These are phyloP conservation scores for Pheosia tremula DNA, from an alignment of 2,888 invertebrate species.

Conservation along the genomic window DNA sequence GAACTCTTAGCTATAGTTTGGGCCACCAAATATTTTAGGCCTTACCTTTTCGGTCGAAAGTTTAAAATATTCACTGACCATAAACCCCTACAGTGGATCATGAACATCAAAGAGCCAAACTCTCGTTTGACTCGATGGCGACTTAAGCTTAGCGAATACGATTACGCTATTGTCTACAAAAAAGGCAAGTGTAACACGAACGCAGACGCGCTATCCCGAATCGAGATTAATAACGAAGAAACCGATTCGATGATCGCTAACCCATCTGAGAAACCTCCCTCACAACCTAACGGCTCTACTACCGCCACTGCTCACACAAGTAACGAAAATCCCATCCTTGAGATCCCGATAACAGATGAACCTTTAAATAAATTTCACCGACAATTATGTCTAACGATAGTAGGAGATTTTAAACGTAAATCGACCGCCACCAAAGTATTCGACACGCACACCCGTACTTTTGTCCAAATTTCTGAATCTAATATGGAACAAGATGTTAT, in stretches of 20 bases:
- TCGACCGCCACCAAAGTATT: not conserved
- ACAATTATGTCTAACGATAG: not conserved
- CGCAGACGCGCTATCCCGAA: slow-evolving; percentile 34
- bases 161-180: slow-evolving; percentile 25
- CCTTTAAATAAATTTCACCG: slow-evolving; percentile 12
- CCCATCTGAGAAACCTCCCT: not conserved
- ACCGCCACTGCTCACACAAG: slow-evolving; percentile 30
- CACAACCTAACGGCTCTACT: slow-evolving; percentile 4
- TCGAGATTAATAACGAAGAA: slow-evolving; percentile 18
- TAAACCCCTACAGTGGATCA: slow-evolving; percentile 47
- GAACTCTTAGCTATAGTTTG: slow-evolving; percentile 49
- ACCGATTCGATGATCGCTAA: slow-evolving; percentile 12
- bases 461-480: not conserved
- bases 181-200: slow-evolving; percentile 22
- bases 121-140: slow-evolving; percentile 47
- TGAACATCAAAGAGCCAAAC: slow-evolving; percentile 44
- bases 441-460: not conserved
- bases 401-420: slow-evolving; percentile 1
- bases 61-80: slow-evolving; percentile 58
- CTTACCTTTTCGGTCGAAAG: slow-evolving; percentile 47
- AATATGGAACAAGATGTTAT: not conserved
- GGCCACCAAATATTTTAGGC: slow-evolving; percentile 39
- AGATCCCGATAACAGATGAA: slow-evolving; percentile 12
- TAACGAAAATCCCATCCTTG: slow-evolving; percentile 29
- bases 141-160: slow-evolving; percentile 31